A percentile compares a stretch with the other conserved stretches of the same genome.
Conservation (phyloP, 1,140 invertebrate species). For the Druon quercuslanigerum region DNA sequence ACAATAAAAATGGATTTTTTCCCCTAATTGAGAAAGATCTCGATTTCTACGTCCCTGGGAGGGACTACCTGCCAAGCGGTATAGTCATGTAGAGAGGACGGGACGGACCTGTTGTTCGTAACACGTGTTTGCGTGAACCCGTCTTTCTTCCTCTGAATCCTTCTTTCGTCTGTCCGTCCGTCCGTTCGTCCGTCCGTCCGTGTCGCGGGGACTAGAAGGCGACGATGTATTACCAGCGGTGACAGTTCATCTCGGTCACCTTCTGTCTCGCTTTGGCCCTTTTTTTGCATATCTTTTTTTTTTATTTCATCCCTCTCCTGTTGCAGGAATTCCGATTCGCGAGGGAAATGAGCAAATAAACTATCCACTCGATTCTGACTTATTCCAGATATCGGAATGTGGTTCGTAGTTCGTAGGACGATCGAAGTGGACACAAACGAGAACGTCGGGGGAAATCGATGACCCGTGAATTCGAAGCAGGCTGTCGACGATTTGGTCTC, state of each 20-base stretch:
- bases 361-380: conserved; percentile 58
- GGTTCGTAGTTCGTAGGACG: conserved; percentile 45
- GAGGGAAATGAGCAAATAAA: conserved; percentile 71
- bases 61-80: conserved; percentile 46
- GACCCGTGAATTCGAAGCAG: conserved; percentile 42
- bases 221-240: conserved; percentile 73
- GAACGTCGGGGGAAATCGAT: conserved; percentile 39
- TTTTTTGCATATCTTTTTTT: conserved; percentile 40
- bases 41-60: conserved; percentile 40
- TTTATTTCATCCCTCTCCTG: conserved; percentile 45
- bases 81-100: conserved; percentile 38
- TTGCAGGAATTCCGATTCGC: conserved; percentile 43
- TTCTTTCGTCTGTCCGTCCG: conserved; percentile 47
- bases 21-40: conserved; percentile 20
- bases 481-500: conserved; percentile 32
- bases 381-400: conserved; percentile 68
- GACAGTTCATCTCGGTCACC: conserved; percentile 70
- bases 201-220: conserved; percentile 59
- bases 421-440: conserved; percentile 39
- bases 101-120: conserved; percentile 51
- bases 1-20: background rate
- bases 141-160: conserved; percentile 47
- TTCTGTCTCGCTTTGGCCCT: conserved; percentile 49
- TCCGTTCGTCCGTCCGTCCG: conserved; percentile 57
- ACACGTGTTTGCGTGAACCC: conserved; percentile 74